These are phyloP conservation scores for Centropyge bicolor DNA, from an alignment of 2,797 vertebrate species.

Conservation along the genomic window DNA sequence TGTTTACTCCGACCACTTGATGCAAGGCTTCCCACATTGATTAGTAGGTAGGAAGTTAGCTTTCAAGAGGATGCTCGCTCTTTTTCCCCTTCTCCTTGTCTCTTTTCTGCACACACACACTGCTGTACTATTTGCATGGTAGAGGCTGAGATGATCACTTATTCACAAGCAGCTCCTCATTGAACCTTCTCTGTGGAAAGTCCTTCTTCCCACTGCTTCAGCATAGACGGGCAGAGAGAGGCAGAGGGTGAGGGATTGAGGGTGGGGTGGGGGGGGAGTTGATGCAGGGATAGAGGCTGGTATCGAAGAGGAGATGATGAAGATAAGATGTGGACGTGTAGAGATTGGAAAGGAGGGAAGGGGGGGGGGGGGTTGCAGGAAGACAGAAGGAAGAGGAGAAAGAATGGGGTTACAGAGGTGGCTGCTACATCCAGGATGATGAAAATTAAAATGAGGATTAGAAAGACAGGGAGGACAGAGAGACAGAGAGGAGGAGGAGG, in stretches of 20 bases:
- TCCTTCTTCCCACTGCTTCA: slow-evolving; percentile 6
- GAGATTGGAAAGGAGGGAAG: slow-evolving; percentile 25
- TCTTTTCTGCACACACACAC: not conserved
- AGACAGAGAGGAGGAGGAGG: slow-evolving; percentile 28
- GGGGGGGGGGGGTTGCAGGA: not conserved
- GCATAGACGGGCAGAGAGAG: not conserved
- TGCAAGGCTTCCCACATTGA: slow-evolving; percentile 16
- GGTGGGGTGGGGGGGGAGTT: not conserved
- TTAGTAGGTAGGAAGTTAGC: slow-evolving; percentile 15
- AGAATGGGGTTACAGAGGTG: slow-evolving; percentile 63
- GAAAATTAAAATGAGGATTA: slow-evolving; percentile 76
- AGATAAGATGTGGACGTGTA: slow-evolving; percentile 29
- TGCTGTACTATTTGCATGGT: not conserved
- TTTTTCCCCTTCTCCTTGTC: not conserved
- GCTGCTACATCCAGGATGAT: slow-evolving; percentile 56
- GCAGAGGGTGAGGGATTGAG: no score
- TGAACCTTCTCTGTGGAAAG: slow-evolving; percentile 6
- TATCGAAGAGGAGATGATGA: slow-evolving; percentile 29
- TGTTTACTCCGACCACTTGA: not conserved
- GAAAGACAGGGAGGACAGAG: slow-evolving; percentile 54
- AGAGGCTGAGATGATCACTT: slow-evolving; percentile 14
- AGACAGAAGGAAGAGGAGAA: slow-evolving; percentile 12
- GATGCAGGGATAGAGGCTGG: slow-evolving; percentile 21
- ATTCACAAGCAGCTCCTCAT: slow-evolving; percentile 22
- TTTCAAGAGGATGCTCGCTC: not conserved